Evolutionary conservation across 2,888 invertebrate genomes (phyloP), one percentile per base, ranked within the genome.

Genomic region (Agriopis marginaria): DNA sequence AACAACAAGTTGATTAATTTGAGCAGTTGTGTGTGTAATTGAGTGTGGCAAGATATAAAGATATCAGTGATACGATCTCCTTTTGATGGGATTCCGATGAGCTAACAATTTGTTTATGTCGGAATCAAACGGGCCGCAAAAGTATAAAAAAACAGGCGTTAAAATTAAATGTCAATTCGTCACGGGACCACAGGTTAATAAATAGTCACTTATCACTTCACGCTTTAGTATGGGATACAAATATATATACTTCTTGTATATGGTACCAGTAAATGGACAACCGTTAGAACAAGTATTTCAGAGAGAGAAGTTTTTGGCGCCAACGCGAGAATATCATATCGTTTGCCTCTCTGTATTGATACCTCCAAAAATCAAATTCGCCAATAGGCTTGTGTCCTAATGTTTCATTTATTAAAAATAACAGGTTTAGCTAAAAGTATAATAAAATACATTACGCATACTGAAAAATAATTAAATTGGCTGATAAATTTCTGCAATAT

Each of bases 1-100:
- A 80, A 80, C 74, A 75, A 81, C 80, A 77, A 59, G 77, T 83
- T 88, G 86, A 87, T 88, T 88, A 86, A 86, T 88, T 86, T 84
- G 85, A 82, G 74, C 77, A 81, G 77, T 80, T 74, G 78, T 73
- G 70, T 71, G 73, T 77, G 80, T 86, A 84, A 87, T 87, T 80
- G 84, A 84, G 83, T 82, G 83, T 81, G 77, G 77, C 75, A 73
- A 82, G 82, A 86, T 87, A 90, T 89, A 82, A 87, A 91, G 88
- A 89, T 91, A 90, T 91, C 89, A 86, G 83, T 76, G 75, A 70
- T 77, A 78, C 81, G 82, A 90, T 89, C 88, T 86, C 74, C 75
- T 85, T 86, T 82, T 86, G 90, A 93, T 93, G 89, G 87, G 84
- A 82, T 85, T 79, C 78, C 84, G 87, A 89, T 89, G 86, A 85